phyloP scores from a whole-genome alignment of 2,797 vertebrate genomes.

The Tympanoctomys barrerae region DNA sequence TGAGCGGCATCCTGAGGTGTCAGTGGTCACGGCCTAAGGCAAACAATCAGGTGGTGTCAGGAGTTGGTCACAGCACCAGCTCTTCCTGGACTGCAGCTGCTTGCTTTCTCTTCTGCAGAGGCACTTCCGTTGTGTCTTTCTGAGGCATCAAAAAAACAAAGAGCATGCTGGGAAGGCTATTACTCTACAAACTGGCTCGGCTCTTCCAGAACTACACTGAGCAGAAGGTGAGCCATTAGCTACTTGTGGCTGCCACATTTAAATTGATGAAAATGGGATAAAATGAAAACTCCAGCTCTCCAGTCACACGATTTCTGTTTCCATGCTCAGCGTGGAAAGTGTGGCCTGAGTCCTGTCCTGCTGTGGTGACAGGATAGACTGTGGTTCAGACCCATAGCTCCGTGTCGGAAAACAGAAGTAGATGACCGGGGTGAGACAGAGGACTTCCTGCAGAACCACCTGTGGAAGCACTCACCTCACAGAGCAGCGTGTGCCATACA shows the following conservation, averaged over 20 bases:
- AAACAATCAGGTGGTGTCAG: constrained; percentile 53
- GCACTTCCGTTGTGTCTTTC: neutral
- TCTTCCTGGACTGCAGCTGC: neutral
- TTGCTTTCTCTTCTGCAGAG: neutral
- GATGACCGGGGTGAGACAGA: neutral
- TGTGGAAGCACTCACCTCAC: neutral
- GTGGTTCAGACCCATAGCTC: neutral
- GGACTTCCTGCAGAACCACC: neutral
- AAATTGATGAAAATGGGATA: constrained; percentile 3
- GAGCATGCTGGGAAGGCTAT: neutral
- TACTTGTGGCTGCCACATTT: neutral
- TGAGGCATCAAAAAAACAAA: neutral
- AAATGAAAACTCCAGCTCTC: neutral
- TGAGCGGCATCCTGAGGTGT: constrained; percentile 65
- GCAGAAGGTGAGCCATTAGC: neutral
- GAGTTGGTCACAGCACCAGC: constrained; percentile 47
- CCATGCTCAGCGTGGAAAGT: neutral
- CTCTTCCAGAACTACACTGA: neutral
- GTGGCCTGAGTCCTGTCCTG: neutral
- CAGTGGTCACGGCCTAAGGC: constrained; percentile 61
- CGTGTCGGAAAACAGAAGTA: neutral
- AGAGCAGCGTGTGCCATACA: neutral
- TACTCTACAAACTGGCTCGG: neutral
- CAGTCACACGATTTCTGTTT: neutral
- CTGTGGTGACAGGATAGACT: neutral